Evolutionary conservation across 2,888 invertebrate genomes (phyloP).

Genomic region (Rhingia rostrata): DNA sequence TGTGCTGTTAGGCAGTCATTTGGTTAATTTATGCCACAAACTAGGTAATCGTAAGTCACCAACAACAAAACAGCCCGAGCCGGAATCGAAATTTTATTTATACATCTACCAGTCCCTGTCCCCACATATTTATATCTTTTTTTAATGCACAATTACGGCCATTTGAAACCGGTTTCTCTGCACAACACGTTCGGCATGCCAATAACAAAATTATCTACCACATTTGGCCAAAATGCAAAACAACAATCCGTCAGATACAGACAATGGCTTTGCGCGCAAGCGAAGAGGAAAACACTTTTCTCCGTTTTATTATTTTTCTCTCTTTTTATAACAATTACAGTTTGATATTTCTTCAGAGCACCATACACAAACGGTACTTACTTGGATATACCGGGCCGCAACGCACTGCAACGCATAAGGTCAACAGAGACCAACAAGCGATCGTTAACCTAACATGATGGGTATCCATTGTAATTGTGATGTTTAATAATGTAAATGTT

Average conservation of each 20-base stretch:
- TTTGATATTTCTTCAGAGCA: not conserved
- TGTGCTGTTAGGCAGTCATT: conserved; percentile 56
- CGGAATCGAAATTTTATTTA: conserved; percentile 60
- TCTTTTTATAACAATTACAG: conserved; percentile 52
- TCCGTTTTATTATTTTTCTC: not conserved
- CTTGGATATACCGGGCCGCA: conserved; percentile 82
- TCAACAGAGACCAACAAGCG: conserved; percentile 78
- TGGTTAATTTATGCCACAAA: conserved; percentile 59
- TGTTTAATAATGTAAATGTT: conserved; percentile 31
- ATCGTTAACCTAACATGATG: conserved; percentile 77
- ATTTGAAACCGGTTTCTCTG: conserved; percentile 61
- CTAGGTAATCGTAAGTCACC: conserved; percentile 14
- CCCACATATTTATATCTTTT: not conserved
- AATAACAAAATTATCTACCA: conserved; percentile 57
- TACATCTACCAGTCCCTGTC: conserved; percentile 8
- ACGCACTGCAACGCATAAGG: conserved; percentile 78
- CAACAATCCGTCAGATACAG: conserved; percentile 19
- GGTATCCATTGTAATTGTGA: conserved; percentile 69
- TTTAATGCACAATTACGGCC: conserved; percentile 60
- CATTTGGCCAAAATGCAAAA: conserved; percentile 67
- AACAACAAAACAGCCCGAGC: conserved; percentile 53
- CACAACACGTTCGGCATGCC: conserved; percentile 46
- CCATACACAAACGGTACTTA: conserved; percentile 76
- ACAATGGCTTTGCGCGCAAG: not conserved
- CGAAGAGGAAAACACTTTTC: conserved; percentile 12